Conservation (phyloP, 2,113 vertebrate genomes). For the Mesoclemmys tuberculata region DNA sequence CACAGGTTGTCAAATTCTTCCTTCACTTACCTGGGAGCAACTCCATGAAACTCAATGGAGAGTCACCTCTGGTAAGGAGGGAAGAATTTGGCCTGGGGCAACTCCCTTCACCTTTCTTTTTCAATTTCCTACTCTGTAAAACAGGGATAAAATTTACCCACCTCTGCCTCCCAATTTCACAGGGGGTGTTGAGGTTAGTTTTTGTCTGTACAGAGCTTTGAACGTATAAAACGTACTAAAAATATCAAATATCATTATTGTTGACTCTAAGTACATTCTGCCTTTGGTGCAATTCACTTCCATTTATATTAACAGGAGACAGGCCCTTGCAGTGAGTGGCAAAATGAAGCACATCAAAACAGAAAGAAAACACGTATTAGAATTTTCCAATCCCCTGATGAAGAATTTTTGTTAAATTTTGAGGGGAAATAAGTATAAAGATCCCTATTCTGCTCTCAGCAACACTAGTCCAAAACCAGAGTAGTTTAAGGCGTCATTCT, state of each 20-base stretch:
- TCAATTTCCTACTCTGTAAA: neutral
- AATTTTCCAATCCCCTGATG: neutral
- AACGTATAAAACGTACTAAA: neutral
- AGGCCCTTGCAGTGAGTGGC: neutral
- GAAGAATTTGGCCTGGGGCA: neutral
- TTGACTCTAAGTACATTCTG: neutral
- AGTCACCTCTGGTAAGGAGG: neutral
- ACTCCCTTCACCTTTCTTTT: neutral
- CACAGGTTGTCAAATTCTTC: neutral
- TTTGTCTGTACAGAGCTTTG: neutral
- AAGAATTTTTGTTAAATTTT: neutral
- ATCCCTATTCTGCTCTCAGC: neutral
- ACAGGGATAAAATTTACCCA: neutral
- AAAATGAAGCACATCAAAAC: neutral
- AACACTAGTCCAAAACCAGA: neutral
- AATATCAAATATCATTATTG: neutral
- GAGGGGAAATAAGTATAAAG: neutral
- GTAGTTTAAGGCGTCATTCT: neutral
- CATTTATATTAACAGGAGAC: neutral
- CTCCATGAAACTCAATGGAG: neutral
- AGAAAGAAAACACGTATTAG: neutral
- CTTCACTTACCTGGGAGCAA: neutral
- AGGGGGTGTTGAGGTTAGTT: neutral
- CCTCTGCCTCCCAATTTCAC: neutral
- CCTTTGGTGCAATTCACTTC: constrained; percentile 1